These are phyloP conservation scores for Oreortyx pictus DNA, from an alignment of 2,797 vertebrate genomes.

Conservation along the genomic window DNA sequence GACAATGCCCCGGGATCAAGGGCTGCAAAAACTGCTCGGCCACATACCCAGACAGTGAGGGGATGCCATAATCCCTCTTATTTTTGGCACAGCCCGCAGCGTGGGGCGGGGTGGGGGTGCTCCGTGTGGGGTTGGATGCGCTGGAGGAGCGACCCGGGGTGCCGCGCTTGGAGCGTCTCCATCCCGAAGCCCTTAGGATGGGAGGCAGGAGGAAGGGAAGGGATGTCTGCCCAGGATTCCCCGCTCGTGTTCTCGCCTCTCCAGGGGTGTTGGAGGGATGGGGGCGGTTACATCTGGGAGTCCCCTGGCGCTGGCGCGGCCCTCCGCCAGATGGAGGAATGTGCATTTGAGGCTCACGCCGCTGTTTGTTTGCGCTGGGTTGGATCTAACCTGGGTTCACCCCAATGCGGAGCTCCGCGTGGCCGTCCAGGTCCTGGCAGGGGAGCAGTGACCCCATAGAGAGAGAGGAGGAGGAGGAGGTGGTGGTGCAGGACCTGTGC, in stretches of 20 bases:
- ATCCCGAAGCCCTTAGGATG: not conserved
- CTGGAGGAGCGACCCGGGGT: not conserved
- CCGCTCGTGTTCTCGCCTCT: not conserved
- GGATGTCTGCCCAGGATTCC: not conserved
- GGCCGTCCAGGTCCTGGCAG: not conserved
- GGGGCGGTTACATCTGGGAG: slow-evolving; percentile 26
- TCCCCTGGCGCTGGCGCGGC: not conserved
- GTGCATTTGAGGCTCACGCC: not conserved
- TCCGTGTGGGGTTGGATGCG: not conserved
- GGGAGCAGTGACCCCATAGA: not conserved
- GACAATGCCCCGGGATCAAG: slow-evolving; percentile 55
- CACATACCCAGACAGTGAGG: not conserved
- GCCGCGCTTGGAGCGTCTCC: not conserved
- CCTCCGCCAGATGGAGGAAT: slow-evolving; percentile 16
- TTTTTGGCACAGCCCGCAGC: not conserved
- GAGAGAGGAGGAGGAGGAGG: not conserved
- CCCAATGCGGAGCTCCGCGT: fast-evolving
- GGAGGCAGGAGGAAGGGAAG: not conserved
- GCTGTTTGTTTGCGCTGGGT: not conserved
- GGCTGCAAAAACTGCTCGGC: not conserved
- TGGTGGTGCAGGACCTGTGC: not conserved
- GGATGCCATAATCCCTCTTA: not conserved
- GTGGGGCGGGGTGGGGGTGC: fast-evolving
- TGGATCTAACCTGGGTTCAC: not conserved
- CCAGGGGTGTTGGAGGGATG: slow-evolving; percentile 31